Evolutionary conservation across 2,888 invertebrate genomes (phyloP), one percentile per base, ranked within the genome.

Genomic region (Enchytraeus crypticus): DNA sequence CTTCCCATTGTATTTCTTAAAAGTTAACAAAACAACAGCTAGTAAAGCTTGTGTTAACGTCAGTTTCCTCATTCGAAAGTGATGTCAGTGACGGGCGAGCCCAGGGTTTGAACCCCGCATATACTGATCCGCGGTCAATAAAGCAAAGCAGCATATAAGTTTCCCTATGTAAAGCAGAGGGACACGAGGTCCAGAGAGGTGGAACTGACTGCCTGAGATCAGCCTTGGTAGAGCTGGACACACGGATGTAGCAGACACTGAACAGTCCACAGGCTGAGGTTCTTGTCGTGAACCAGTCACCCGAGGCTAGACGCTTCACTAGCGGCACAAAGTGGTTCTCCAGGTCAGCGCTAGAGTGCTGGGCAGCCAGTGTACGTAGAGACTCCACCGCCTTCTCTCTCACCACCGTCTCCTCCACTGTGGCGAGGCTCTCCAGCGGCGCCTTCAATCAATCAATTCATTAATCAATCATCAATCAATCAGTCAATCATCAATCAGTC

Each of bases 211-310:
- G 53, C 21, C 53, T 21, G 29, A 51, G 53, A 32, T 51, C 53
- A n/a, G 2, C 53, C 21, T 51, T 51, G 29, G 33, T 51, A 4
- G 32, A 21, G 21, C 29, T 33, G 5, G 53, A 51, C 32, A 51
- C 53, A 32, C 21, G 18, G 4, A 33, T 30, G 53, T 51, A 51
- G 8, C 32, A n/a, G 53, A 51, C 53, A 27, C 53, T 51, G 53
- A 51, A 51, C 1, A 51, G 53, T 14, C 53, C 53, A 4, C 53
- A 51, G 29, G 53, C 53, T 0, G 53, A 51, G n/a, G 53, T 51
- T 21, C 53, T 30, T 8, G 53, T 32, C n/a, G 53, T 51, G 53
- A 51, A 51, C 53, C 53, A 51, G 53, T 51, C 53, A 3, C 53
- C 53, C 33, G 32, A 30, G 3, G 53, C 2, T 21, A 51, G 53